phyloP scores from a whole-genome alignment of 2,888 invertebrate species.

The Phyllotreta striolata region DNA sequence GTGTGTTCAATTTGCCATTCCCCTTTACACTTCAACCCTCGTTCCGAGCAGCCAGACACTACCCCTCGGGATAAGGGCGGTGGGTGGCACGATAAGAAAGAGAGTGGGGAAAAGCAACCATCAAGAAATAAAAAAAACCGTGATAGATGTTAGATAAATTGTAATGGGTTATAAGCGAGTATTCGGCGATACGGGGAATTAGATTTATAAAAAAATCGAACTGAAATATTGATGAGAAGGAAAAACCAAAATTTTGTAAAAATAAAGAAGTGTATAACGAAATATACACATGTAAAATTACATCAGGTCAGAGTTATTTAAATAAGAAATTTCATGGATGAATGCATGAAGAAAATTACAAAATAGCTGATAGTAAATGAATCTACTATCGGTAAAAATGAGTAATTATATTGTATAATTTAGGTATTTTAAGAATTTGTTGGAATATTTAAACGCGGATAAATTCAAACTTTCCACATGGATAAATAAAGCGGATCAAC shows the following conservation, averaged over 20 bases:
- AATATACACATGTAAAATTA: too few species aligned
- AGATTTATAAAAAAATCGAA: not conserved
- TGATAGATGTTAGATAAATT: not conserved
- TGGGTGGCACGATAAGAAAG: slow-evolving; percentile 5
- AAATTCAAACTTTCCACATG: not conserved
- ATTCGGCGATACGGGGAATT: not conserved
- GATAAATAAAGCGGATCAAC: slow-evolving; percentile 9
- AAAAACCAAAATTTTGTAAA: not conserved
- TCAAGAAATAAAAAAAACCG: not conserved
- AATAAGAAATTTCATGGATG: too few species aligned
- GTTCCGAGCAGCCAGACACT: slow-evolving; percentile 22
- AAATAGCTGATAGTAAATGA: too few species aligned
- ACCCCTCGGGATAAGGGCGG: slow-evolving; percentile 12
- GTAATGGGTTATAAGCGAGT: slow-evolving; percentile 1
- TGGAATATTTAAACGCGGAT: too few species aligned
- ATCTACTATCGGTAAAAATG: too few species aligned
- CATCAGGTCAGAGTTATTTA: too few species aligned
- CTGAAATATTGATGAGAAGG: not conserved
- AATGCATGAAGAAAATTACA: too few species aligned
- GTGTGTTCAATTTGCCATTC: not conserved
- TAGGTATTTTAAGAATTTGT: too few species aligned
- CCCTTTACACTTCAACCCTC: slow-evolving; percentile 11
- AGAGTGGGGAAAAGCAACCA: slow-evolving; percentile 10
- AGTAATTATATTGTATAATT: too few species aligned
- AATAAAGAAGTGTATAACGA: not conserved